Percentiles rank a stretch among this genome's conserved stretches.
phyloP scores from a whole-genome alignment of 1,140 invertebrate species.

The Conus ventricosus region DNA sequence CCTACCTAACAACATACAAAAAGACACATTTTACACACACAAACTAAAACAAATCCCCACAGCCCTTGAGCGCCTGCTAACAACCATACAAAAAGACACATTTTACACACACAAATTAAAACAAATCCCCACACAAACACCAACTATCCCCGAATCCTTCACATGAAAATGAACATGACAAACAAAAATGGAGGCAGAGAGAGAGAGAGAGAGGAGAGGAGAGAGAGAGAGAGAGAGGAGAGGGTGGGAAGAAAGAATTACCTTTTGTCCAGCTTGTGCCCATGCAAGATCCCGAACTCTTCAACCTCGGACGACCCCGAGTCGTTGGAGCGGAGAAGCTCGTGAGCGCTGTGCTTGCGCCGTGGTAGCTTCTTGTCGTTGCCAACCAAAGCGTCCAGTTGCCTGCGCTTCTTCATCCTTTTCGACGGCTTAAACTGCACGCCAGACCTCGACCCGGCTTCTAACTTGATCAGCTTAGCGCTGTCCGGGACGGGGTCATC shows the following conservation, averaged over 20 bases:
- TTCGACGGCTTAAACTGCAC: constrained; percentile 73
- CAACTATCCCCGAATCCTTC: too few relatives aligned
- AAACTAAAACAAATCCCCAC: too few relatives aligned
- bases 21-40: too few relatives aligned
- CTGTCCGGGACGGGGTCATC: constrained; percentile 34
- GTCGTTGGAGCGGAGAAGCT: constrained; percentile 68
- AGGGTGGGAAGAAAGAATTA: background rate
- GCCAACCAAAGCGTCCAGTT: constrained; percentile 74
- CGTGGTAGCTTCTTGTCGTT: constrained; percentile 70
- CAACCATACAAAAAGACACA: too few relatives aligned
- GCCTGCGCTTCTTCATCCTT: constrained; percentile 76
- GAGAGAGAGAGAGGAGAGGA: too few relatives aligned
- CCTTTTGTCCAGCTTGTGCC: constrained; percentile 63
- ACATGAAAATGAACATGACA: too few relatives aligned
- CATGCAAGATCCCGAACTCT: constrained; percentile 66
- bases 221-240: too few relatives aligned
- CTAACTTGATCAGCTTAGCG: constrained; percentile 49
- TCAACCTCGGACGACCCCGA: constrained; percentile 73
- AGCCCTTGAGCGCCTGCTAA: too few relatives aligned
- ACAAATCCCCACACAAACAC: too few relatives aligned
- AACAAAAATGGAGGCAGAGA: too few relatives aligned
- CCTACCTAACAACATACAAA: too few relatives aligned
- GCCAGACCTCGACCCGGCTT: constrained; percentile 62
- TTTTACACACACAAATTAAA: too few relatives aligned
- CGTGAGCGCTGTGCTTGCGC: constrained; percentile 68